Percentiles rank a stretch among this genome's conserved stretches.
These are phyloP conservation scores for Cosmia pyralina DNA, from an alignment of 2,888 invertebrate species.

Conservation along the genomic window DNA sequence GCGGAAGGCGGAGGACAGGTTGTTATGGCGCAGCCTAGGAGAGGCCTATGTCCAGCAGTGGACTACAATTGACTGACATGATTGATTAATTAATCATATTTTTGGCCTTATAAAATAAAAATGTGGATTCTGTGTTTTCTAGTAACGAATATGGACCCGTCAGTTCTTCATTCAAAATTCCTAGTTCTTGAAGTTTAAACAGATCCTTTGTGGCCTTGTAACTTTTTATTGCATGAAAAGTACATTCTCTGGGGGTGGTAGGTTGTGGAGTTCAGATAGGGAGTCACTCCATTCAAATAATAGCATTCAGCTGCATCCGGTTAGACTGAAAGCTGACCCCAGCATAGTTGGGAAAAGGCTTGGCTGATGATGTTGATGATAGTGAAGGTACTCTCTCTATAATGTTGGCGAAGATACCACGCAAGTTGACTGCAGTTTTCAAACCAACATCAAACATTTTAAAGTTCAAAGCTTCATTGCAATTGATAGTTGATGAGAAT, in stretches of 20 bases:
- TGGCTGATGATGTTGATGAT: no score
- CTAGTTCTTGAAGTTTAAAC: not conserved
- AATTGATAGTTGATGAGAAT: not conserved
- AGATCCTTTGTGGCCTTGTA: no score
- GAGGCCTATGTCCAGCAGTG: no score
- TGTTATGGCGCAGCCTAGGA: not conserved
- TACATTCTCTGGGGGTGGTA: no score
- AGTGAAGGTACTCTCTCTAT: not conserved
- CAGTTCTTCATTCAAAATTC: not conserved
- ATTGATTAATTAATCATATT: not conserved
- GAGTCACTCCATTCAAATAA: not conserved
- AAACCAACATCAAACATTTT: not conserved
- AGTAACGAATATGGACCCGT: not conserved
- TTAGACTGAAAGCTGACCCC: not conserved
- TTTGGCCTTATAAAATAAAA: not conserved
- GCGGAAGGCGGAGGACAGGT: not conserved
- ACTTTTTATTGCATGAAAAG: no score
- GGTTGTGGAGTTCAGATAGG: not conserved
- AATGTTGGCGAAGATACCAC: not conserved
- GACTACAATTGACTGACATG: not conserved
- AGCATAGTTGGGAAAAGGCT: not conserved
- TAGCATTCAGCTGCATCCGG: not conserved
- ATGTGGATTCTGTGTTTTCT: not conserved
- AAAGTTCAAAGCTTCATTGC: not conserved
- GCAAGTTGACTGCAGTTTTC: not conserved